These are phyloP conservation scores for Dallia pectoralis DNA, from an alignment of 2,797 vertebrate genomes.

Conservation along the genomic window DNA sequence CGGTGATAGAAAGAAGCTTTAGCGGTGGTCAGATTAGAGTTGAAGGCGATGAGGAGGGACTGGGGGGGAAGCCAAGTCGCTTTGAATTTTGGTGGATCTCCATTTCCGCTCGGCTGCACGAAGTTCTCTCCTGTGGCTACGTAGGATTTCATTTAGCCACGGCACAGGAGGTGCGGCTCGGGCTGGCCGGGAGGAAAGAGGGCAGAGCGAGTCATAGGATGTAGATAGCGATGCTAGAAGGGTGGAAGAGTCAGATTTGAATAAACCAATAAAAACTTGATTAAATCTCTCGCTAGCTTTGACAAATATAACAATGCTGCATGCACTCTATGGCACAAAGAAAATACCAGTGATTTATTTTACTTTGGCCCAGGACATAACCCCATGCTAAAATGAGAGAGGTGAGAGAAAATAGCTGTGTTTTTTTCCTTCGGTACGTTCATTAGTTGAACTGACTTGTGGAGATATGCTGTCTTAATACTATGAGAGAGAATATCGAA, in stretches of 20 bases:
- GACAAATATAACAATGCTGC: not conserved
- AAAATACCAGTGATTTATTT: constrained; percentile 4
- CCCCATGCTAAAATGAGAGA: not conserved
- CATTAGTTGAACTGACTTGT: constrained; percentile 1
- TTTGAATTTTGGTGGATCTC: no score
- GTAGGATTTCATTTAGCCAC: no score
- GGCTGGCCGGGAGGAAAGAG: no score
- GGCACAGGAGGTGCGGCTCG: no score
- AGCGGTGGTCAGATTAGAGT: no score
- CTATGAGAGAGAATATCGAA: not conserved
- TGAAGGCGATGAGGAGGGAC: no score
- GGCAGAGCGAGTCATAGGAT: no score
- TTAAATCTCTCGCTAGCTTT: constrained; percentile 4
- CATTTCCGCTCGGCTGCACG: no score
- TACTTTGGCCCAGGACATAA: not conserved
- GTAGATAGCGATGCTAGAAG: not conserved
- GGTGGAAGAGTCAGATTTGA: not conserved
- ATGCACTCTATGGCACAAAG: not conserved
- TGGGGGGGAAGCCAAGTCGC: no score
- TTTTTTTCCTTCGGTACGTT: constrained; percentile 34
- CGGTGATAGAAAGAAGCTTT: no score
- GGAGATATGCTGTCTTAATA: not conserved
- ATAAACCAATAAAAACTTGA: not conserved
- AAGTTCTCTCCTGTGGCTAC: no score
- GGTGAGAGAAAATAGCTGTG: constrained; percentile 23